phyloP scores from a whole-genome alignment of 92 coral and sea anemone species.

The Porites lobata region DNA sequence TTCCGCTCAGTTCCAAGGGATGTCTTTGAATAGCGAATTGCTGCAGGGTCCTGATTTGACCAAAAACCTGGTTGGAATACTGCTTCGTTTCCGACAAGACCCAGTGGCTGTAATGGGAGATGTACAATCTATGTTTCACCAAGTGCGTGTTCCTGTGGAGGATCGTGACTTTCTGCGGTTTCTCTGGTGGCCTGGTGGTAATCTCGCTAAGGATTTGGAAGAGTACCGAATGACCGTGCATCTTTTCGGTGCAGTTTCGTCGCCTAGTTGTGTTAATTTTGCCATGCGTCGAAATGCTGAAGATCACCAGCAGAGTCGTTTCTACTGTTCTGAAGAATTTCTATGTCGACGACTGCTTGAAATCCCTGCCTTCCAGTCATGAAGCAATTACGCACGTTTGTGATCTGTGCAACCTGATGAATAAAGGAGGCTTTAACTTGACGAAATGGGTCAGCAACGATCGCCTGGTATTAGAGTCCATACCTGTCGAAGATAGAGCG shows the following conservation, averaged over 20 bases:
- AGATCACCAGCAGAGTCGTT: too few relatives aligned
- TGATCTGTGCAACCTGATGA: constrained; percentile 9
- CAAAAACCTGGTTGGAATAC: constrained; percentile 61
- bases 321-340: constrained; percentile 52
- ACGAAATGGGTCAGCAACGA: too few relatives aligned
- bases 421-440: too few relatives aligned
- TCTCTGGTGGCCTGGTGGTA: constrained; percentile 58
- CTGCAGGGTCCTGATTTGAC: constrained; percentile 70
- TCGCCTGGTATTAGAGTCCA: constrained; percentile 56
- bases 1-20: too few relatives aligned
- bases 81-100: constrained; percentile 59
- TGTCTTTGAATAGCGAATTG: constrained; percentile 18
- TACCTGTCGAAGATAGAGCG: constrained; percentile 44
- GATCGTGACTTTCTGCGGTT: constrained; percentile 63
- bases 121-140: constrained; percentile 63
- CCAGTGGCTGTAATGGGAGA: constrained; percentile 59
- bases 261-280: too few relatives aligned
- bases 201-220: constrained; percentile 42
- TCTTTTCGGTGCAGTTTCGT: too few relatives aligned
- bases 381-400: constrained; percentile 37
- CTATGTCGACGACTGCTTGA: constrained; percentile 64
- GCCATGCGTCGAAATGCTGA: too few relatives aligned
- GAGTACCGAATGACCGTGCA: constrained; percentile 63
- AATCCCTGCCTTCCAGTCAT: constrained; percentile 46
- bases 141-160: constrained; percentile 43